Base-by-base conservation (phyloP, 2,888 invertebrate genomes). In the Apoderus coryli region DNA sequence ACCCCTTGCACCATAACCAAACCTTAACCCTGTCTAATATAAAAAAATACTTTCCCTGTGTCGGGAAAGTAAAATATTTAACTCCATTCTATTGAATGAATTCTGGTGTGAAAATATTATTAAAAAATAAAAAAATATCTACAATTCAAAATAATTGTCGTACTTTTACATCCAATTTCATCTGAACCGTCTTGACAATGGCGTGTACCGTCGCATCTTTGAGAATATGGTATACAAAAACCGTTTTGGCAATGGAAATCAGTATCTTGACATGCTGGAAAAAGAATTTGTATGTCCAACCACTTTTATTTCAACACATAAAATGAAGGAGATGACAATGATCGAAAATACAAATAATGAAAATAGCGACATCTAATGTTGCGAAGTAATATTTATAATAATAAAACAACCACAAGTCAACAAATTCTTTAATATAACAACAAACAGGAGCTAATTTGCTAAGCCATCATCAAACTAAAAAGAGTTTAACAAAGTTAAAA, bases 141-240 rank as follows among this genome's bases (percentile, higher is more conserved):
- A n/a, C n/a, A n/a, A n/a, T n/a, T n/a, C n/a, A n/a, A n/a, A n/a
- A n/a, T n/a, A 29, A 26, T 25, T 27, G 36, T 38, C 48, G 43
- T 49, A 49, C 49, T 47, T 44, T 37, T 24, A 40, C 52, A 52
- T 40, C 45, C 43, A 16, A 38, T 48, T 50, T 79, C 78, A 44
- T 80, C 81, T 4, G 67, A 64, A 14, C 65, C 62, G 44, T 81
- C 80, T 23, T 59, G 52, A 45, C 76, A 78, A 39, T 78, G 67
- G 14, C 45, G 40, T 4, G 41, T 39, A 22, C 66, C 64, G 49
- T 79, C 66, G 50, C 78, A 76, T 25, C 59, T 59, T 44, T 62
- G 56, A 2, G 50, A 44, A 14, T 57, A 50, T 16, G 65, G 58
- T 34, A 71, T 60, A 53, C 76, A 76, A 29, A 60, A 59, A n/a